Evolutionary conservation across 2,113 vertebrate species (phyloP), one percentile per base, ranked within the genome.

Genomic region (Tricholaema leucomelas): DNA sequence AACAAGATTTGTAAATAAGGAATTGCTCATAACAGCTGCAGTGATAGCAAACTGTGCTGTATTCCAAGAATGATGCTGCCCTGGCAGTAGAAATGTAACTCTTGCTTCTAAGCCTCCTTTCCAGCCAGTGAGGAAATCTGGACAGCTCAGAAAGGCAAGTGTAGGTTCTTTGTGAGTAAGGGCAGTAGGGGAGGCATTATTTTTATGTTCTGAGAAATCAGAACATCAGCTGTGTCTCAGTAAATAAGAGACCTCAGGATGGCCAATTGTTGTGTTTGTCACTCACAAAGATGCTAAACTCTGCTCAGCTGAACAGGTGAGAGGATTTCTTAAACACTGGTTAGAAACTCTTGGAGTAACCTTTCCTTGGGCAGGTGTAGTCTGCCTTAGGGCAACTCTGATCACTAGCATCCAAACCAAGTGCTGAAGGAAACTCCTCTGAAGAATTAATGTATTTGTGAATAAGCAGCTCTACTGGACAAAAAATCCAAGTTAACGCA

Each of bases 11-110:
- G 42, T 91, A 94, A 91, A 75, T 35, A 93, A 35, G 56, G 67
- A 79, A 40, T 90, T 85, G 88, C 46, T 90, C 40, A 10, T 38
- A 67, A 36, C 61, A 79, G 60, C 90, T 93, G 81, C 82, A 83
- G 67, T 11, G 56, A 2, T 58, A 1, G 1, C 52, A 77, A 67
- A 33, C 59, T 74, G 13, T 58, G 44, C 71, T 80, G 88, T 65
- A 60, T 81, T 84, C 60, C 60, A 74, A 54, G 67, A 2, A 2
- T 64, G 31, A 38, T 5, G 3, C 50, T 66, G 61, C 30, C 52
- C 46, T 77, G 61, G 40, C 42, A 83, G 64, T 24, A 42, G 74
- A 56, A 56, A 17, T 77, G 30, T 11, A 65, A 12, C 10, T 89
- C 48, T 52, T 38, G 6, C 56, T 86, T 92, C 31, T 44, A 70